Conservation (phyloP, 2,113 vertebrate genomes). For the Anoura caudifer region DNA sequence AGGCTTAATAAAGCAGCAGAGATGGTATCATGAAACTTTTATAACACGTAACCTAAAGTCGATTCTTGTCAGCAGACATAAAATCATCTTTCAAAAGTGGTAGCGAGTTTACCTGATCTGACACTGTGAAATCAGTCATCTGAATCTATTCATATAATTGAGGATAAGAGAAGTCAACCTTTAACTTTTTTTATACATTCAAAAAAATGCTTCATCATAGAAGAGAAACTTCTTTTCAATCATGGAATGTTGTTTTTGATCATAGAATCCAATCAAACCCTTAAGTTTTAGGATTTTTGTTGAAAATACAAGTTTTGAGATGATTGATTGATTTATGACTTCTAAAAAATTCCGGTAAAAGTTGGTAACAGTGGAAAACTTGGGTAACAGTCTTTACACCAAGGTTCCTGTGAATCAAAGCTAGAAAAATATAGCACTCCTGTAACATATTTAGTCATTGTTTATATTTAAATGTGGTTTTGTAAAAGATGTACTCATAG, state of each 20-base stretch:
- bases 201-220: background rate
- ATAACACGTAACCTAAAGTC: constrained; percentile 8
- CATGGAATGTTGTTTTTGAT: background rate
- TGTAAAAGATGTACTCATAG: background rate
- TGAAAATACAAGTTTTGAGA: constrained; percentile 19
- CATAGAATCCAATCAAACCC: background rate
- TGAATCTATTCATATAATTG: background rate
- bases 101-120: constrained; percentile 38
- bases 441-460: background rate
- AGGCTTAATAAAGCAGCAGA: constrained; percentile 53
- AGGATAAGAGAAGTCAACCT: background rate
- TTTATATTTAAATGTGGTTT: background rate
- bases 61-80: constrained; percentile 36
- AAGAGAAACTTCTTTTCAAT: background rate
- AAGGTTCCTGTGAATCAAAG: background rate
- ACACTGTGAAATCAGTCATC: background rate
- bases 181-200: background rate
- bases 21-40: constrained; percentile 45
- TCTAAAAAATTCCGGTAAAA: constrained; percentile 10
- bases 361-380: background rate
- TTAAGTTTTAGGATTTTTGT: background rate
- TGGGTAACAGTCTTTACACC: background rate
- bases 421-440: background rate
- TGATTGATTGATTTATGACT: background rate
- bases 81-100: constrained; percentile 44